Conservation (phyloP, 2,888 invertebrate genomes). For the Tetheella fluctuosa region DNA sequence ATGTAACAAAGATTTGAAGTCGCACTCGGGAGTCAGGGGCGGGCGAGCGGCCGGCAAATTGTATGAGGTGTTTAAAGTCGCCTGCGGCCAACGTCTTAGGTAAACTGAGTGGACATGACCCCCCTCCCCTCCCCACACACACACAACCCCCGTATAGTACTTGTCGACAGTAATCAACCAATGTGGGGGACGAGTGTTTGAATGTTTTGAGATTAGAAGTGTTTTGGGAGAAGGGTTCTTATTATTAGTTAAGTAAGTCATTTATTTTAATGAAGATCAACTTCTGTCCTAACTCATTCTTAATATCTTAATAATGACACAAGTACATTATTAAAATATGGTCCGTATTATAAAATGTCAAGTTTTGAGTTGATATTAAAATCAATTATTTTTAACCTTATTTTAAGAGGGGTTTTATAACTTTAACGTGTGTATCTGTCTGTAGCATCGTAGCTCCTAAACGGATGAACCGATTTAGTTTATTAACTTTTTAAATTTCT, state of each 20-base stretch:
- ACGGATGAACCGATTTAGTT: too few species aligned
- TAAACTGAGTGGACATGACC: conserved; percentile 53
- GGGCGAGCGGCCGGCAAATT: conserved; percentile 41
- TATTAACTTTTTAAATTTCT: too few species aligned
- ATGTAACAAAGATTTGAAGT: conserved; percentile 25
- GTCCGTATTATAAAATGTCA: too few species aligned
- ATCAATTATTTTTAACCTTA: too few species aligned
- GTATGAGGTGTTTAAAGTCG: conserved; percentile 69
- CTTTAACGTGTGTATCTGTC: too few species aligned
- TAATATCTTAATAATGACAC: too few species aligned
- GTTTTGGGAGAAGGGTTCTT: neutral
- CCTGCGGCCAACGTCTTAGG: conserved; percentile 62
- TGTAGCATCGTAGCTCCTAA: too few species aligned
- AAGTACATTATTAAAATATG: too few species aligned
- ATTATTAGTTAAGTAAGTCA: neutral
- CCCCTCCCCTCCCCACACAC: conserved; percentile 11
- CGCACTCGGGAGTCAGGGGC: conserved; percentile 46
- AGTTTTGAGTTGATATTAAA: too few species aligned
- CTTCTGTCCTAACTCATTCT: too few species aligned
- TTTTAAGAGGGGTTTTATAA: too few species aligned
- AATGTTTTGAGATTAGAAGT: neutral
- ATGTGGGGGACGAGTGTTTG: conserved; percentile 45
- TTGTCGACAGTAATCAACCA: conserved; percentile 49
- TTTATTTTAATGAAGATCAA: too few species aligned
- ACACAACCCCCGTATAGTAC: conserved; percentile 26